Evolutionary conservation across 2,797 vertebrate species (phyloP).

Genomic region (Takifugu rubripes): DNA sequence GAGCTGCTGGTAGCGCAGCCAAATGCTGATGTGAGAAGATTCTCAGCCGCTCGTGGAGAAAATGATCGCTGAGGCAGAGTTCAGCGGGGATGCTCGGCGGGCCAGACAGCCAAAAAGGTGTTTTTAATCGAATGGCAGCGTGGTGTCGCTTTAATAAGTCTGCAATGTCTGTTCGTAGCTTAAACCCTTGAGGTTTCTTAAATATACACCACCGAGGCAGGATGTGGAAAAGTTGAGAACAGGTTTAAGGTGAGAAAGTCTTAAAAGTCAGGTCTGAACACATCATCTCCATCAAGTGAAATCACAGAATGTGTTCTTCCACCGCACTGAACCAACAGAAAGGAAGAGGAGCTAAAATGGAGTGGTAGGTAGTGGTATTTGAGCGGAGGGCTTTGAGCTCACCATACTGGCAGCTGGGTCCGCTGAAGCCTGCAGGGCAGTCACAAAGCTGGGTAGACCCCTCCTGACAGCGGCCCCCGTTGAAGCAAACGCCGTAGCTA

Average conservation of each 20-base stretch:
- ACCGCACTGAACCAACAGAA: background rate
- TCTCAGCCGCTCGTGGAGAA: slow-evolving; percentile 31
- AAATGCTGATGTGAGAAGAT: slow-evolving; percentile 59
- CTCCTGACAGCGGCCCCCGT: slow-evolving; percentile 76
- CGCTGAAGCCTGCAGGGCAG: slow-evolving; percentile 83
- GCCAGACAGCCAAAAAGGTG: slow-evolving; percentile 4
- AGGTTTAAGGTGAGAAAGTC: too few relatives aligned
- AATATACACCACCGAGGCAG: background rate
- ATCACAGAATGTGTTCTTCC: background rate
- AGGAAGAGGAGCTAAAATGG: background rate
- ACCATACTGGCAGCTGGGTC: slow-evolving; percentile 87
- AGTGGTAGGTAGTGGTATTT: background rate
- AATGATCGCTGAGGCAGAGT: slow-evolving; percentile 23
- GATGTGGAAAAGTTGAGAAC: too few relatives aligned
- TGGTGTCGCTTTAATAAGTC: slow-evolving; percentile 22
- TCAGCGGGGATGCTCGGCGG: slow-evolving; percentile 11
- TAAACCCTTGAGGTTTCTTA: too few relatives aligned
- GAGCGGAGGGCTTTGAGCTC: slow-evolving; percentile 50
- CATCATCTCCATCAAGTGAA: slow-evolving; percentile 1
- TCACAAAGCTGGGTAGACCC: slow-evolving; percentile 76
- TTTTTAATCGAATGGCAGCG: slow-evolving; percentile 26
- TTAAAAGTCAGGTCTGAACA: background rate
- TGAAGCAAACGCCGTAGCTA: slow-evolving; percentile 77
- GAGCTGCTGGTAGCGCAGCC: slow-evolving; percentile 42
- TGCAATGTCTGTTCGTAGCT: slow-evolving; percentile 10